Percentiles rank a stretch among this genome's conserved stretches.
These are phyloP conservation scores for Upupa epops DNA, from an alignment of 2,113 vertebrate species.

Conservation along the genomic window DNA sequence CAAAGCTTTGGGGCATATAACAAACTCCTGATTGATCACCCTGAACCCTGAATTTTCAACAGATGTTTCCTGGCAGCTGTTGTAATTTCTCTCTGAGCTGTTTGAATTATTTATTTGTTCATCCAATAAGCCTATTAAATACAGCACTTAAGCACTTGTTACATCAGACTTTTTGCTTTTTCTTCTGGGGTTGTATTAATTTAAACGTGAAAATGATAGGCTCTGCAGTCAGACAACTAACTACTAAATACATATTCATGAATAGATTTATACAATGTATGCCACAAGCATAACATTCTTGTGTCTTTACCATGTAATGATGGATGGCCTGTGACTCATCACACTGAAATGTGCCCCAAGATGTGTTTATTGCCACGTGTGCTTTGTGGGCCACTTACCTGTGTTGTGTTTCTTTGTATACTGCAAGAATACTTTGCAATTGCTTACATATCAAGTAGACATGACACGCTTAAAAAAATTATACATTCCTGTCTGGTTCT, in stretches of 20 bases:
- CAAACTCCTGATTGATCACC: background rate
- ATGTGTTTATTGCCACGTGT: background rate
- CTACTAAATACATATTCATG: background rate
- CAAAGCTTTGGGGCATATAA: background rate
- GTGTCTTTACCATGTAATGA: background rate
- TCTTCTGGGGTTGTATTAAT: background rate
- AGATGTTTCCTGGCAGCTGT: constrained; percentile 10
- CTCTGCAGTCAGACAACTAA: background rate
- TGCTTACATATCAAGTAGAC: background rate
- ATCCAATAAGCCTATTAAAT: constrained; percentile 44
- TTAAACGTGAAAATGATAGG: background rate
- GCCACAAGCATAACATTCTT: background rate
- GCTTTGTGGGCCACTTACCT: background rate
- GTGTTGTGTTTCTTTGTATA: background rate
- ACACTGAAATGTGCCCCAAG: background rate
- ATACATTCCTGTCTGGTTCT: background rate
- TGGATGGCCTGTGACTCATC: background rate
- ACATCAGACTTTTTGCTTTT: background rate
- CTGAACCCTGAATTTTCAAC: background rate
- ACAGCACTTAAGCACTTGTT: constrained; percentile 38
- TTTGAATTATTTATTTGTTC: constrained; percentile 65
- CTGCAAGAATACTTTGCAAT: background rate
- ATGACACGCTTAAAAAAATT: background rate
- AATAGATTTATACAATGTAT: background rate
- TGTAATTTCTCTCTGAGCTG: background rate